Percentiles rank a stretch among this genome's conserved stretches.
Conservation (phyloP, 2,888 invertebrate genomes). For the Andrena haemorrhoa region DNA sequence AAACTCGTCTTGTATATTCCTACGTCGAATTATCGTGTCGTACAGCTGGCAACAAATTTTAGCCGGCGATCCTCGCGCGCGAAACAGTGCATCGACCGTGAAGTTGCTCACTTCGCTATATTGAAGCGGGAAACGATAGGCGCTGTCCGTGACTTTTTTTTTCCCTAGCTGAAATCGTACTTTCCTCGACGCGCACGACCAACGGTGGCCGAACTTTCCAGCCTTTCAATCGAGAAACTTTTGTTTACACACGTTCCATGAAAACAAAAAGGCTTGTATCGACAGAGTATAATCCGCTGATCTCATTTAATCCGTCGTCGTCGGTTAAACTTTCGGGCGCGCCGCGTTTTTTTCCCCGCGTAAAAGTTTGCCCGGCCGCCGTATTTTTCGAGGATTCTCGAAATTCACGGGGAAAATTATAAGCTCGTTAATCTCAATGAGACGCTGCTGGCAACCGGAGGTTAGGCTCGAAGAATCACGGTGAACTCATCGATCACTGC, state of each 20-base stretch:
- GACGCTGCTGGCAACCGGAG: conserved; percentile 3
- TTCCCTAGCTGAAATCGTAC: not conserved
- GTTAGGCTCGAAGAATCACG: not conserved
- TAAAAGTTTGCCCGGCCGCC: conserved; percentile 1
- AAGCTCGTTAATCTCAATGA: conserved; percentile 40
- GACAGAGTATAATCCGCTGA: conserved; percentile 26
- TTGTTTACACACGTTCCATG: not conserved
- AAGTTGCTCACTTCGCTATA: conserved; percentile 36
- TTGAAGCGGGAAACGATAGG: conserved; percentile 38
- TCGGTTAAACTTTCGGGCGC: conserved; percentile 4
- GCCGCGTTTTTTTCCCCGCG: not conserved
- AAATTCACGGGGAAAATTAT: conserved; percentile 12
- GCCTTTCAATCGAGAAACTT: conserved; percentile 16
- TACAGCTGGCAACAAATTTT: conserved; percentile 32
- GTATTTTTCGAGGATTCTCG: not conserved
- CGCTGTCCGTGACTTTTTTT: conserved; percentile 18
- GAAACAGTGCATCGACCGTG: conserved; percentile 24
- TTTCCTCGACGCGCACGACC: not conserved
- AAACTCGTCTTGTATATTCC: conserved; percentile 5
- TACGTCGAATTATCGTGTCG: conserved; percentile 59
- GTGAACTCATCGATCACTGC: not conserved
- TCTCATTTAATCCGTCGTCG: conserved; percentile 30
- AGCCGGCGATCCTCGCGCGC: conserved; percentile 16
- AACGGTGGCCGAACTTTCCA: not conserved
- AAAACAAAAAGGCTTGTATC: conserved; percentile 19